phyloP scores from a whole-genome alignment of 2,797 vertebrate genomes.

The Catostomus latipinnis region DNA sequence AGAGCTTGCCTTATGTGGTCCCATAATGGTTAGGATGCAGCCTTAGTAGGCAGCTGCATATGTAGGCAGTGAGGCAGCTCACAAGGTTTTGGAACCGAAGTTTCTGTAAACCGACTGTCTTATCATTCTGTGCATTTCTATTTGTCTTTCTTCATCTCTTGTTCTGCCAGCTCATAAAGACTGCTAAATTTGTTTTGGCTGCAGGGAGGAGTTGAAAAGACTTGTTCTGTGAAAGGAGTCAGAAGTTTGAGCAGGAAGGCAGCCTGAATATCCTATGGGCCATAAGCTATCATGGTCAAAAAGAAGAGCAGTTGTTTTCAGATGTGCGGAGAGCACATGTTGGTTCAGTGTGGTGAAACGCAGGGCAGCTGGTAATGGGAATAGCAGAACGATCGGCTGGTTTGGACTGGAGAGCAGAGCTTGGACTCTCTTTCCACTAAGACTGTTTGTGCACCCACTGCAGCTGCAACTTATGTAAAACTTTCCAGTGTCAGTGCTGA shows the following conservation, averaged over 20 bases:
- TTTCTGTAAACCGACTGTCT: not conserved
- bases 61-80: too few relatives aligned
- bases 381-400: constrained; percentile 14
- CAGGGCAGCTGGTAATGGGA: constrained; percentile 17
- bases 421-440: constrained; percentile 1
- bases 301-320: not conserved
- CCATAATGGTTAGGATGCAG: too few relatives aligned
- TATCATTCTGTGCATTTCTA: constrained; percentile 18
- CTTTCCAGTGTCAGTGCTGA: constrained; percentile 36
- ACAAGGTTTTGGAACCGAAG: too few relatives aligned
- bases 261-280: constrained; percentile 6
- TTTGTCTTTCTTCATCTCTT: constrained; percentile 4
- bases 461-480: constrained; percentile 55
- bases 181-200: constrained; percentile 7
- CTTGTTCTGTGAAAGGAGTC: constrained; percentile 30
- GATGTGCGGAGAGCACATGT: not conserved
- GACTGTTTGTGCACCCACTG: constrained; percentile 4
- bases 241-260: constrained; percentile 15
- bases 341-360: constrained; percentile 11
- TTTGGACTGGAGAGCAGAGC: constrained; percentile 30
- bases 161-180: not conserved
- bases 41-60: too few relatives aligned
- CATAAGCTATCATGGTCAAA: constrained; percentile 1
- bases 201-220: constrained; percentile 10
- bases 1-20: too few relatives aligned